Evolutionary conservation across 2,113 vertebrate genomes (phyloP).

Genomic region (Pica pica): DNA sequence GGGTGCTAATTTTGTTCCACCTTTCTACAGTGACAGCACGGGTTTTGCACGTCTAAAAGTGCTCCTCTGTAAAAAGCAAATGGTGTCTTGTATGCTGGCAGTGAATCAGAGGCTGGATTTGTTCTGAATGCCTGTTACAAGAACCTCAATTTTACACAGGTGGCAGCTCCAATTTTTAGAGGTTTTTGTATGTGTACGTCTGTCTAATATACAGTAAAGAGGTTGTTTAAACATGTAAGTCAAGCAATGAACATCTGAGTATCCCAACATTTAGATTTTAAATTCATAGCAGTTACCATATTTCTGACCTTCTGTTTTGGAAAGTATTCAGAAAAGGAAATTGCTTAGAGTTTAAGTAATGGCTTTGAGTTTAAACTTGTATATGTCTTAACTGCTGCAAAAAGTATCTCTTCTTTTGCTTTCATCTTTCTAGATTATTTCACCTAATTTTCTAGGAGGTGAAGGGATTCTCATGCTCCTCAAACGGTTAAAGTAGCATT

Average conservation of each 20-base stretch:
- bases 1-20: background rate
- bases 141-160: background rate
- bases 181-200: background rate
- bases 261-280: background rate
- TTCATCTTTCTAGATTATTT: background rate
- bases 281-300: background rate
- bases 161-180: background rate
- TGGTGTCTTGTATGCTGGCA: background rate
- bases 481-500: conserved; percentile 1
- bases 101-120: background rate
- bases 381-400: background rate
- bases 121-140: background rate
- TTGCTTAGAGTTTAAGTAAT: background rate
- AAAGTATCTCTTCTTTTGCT: background rate
- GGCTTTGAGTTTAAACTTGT: background rate
- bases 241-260: background rate
- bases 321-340: background rate
- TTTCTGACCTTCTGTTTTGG: background rate
- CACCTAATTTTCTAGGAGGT: background rate
- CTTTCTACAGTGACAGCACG: background rate
- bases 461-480: background rate
- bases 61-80: background rate
- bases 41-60: background rate
- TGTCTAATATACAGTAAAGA: background rate
- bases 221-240: background rate